Evolutionary conservation across 2,113 vertebrate species (phyloP).

Genomic region (Pontoporia blainvillei): DNA sequence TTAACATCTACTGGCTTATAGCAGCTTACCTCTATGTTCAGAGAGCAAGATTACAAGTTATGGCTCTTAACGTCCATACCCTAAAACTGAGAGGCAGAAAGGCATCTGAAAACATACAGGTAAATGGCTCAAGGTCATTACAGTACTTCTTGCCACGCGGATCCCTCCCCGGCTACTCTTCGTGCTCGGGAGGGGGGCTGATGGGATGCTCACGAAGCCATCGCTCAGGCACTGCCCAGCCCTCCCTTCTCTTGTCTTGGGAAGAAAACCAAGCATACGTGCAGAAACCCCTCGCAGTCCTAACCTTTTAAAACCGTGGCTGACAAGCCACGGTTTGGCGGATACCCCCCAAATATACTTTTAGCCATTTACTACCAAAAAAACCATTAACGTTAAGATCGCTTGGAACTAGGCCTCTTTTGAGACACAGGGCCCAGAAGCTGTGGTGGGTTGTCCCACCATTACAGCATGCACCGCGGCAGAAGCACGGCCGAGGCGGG

Average conservation of each 20-base stretch:
- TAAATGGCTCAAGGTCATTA: conserved; percentile 62
- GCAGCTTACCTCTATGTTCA: conserved; percentile 74
- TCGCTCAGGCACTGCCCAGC: neutral
- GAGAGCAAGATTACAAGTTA: conserved; percentile 71
- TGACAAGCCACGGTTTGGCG: conserved; percentile 28
- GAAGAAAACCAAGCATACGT: neutral
- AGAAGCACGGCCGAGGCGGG: conserved; percentile 16
- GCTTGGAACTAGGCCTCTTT: conserved; percentile 41
- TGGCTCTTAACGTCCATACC: conserved; percentile 75
- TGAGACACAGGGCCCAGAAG: neutral
- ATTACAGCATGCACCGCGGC: conserved; percentile 65
- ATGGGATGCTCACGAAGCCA: neutral
- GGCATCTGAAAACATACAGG: conserved; percentile 65
- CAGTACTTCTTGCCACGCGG: conserved; percentile 20
- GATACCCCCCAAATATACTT: conserved; percentile 23
- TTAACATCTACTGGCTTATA: conserved; percentile 74
- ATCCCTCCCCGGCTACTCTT: neutral
- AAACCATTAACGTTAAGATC: neutral
- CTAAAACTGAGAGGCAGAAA: conserved; percentile 75
- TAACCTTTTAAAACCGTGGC: neutral
- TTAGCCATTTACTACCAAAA: conserved; percentile 46
- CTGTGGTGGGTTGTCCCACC: conserved; percentile 34
- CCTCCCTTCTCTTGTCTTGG: neutral
- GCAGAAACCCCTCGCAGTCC: neutral
- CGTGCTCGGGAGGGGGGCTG: neutral